These are phyloP conservation scores for Thaleichthys pacificus DNA, from an alignment of 2,797 vertebrate species.

Conservation along the genomic window DNA sequence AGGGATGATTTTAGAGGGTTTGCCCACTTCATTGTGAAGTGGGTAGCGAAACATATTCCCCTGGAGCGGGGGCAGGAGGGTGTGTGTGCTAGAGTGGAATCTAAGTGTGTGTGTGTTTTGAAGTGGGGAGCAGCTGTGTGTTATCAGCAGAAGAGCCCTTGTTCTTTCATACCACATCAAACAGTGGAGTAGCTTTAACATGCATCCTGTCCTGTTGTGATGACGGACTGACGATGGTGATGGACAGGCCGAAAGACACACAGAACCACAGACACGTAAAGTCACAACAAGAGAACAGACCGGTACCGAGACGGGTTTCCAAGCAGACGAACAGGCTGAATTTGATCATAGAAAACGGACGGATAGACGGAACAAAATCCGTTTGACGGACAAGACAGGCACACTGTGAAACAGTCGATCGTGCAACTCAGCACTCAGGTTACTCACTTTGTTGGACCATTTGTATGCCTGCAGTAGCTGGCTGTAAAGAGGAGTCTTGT, in stretches of 20 bases:
- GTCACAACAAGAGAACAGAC: neutral
- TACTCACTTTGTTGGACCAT: conserved; percentile 96
- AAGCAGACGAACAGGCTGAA: no score
- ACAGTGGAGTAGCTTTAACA: neutral
- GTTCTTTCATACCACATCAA: conserved; percentile 11
- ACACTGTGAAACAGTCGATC: neutral
- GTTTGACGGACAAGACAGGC: neutral
- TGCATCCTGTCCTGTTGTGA: neutral
- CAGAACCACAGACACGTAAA: neutral
- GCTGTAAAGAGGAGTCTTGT: conserved; percentile 95
- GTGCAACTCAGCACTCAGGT: neutral
- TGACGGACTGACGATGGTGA: neutral
- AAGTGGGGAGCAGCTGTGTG: conserved; percentile 6
- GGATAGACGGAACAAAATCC: neutral
- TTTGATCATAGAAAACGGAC: neutral
- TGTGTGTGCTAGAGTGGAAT: neutral
- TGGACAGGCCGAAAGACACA: neutral
- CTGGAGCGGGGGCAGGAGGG: neutral
- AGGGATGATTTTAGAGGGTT: conserved; percentile 20
- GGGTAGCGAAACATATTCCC: neutral
- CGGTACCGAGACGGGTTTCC: no score
- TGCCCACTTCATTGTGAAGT: conserved; percentile 9
- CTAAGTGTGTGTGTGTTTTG: conserved; percentile 3
- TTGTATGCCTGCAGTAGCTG: conserved; percentile 97
- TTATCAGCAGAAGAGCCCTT: conserved; percentile 12